phyloP scores from a whole-genome alignment of 1,140 invertebrate species.

The Hormaphis cornu region DNA sequence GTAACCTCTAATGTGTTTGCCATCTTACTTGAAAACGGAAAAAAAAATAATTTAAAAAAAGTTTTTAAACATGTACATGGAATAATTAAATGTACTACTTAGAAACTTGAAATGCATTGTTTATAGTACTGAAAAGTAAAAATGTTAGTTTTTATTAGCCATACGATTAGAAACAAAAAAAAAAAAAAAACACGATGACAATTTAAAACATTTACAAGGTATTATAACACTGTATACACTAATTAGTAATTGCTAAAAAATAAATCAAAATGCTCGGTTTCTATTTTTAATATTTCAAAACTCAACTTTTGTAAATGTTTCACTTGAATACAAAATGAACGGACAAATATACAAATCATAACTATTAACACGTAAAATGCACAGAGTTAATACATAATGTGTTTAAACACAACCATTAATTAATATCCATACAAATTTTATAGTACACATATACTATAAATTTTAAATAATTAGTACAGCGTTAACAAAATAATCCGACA shows the following conservation, averaged over 20 bases:
- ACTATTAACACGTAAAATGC: not conserved
- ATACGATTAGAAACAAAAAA: not conserved
- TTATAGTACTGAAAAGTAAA: too few species aligned
- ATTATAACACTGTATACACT: not conserved
- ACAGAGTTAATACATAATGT: not conserved
- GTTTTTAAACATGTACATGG: not conserved
- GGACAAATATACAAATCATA: not conserved
- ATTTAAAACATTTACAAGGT: not conserved
- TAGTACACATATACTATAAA: not conserved
- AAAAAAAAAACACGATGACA: not conserved
- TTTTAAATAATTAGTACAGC: not conserved
- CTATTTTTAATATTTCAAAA: not conserved
- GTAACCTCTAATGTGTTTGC: not conserved
- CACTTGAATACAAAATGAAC: constrained; percentile 1
- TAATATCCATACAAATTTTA: not conserved
- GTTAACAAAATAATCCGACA: not conserved
- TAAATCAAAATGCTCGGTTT: not conserved
- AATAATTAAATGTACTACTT: too few species aligned
- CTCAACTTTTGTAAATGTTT: not conserved
- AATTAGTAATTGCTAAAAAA: too few species aligned
- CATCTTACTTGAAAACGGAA: not conserved
- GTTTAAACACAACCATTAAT: constrained; percentile 13
- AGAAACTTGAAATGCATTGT: too few species aligned
- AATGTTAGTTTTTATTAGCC: too few species aligned
- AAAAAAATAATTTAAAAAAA: not conserved